A percentile compares a stretch with the other conserved stretches of the same genome.
Evolutionary conservation across 1,140 invertebrate genomes (phyloP).

Genomic region (Penaeus japonicus): DNA sequence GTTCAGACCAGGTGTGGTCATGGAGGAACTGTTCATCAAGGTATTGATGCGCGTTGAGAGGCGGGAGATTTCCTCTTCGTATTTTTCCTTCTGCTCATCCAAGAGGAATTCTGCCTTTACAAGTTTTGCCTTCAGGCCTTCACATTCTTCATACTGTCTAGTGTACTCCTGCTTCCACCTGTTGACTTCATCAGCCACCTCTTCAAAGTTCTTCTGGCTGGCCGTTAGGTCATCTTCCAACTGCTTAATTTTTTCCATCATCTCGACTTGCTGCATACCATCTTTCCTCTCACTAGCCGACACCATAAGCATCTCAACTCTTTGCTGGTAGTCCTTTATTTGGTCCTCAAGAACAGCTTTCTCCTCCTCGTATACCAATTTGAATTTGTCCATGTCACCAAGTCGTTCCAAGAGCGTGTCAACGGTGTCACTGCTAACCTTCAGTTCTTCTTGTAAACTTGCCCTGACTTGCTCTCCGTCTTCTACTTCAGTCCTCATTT

Average conservation of each 20-base stretch:
- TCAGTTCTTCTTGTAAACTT: slow-evolving; percentile 19
- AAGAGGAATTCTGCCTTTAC: neutral
- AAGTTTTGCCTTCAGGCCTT: neutral
- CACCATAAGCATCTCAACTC: neutral
- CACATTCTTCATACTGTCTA: neutral
- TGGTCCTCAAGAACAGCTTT: neutral
- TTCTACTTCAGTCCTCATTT: neutral
- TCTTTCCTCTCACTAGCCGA: neutral
- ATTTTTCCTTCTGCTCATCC: neutral
- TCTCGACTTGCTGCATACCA: neutral
- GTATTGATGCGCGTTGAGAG: neutral
- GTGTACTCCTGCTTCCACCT: slow-evolving; percentile 10
- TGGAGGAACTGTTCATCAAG: neutral
- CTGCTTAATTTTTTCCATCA: neutral
- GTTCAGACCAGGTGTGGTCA: neutral
- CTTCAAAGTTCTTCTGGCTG: neutral
- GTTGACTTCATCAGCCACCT: neutral
- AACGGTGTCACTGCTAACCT: neutral
- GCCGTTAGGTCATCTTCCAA: neutral
- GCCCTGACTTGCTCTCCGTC: neutral
- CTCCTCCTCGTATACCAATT: neutral
- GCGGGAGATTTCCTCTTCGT: neutral
- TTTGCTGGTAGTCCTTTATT: neutral
- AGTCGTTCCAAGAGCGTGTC: neutral
- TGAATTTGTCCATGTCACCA: slow-evolving; percentile 4